Evolutionary conservation across 2,888 invertebrate species (phyloP), one percentile per base, ranked within the genome.

Genomic region (Heliconius cydno): DNA sequence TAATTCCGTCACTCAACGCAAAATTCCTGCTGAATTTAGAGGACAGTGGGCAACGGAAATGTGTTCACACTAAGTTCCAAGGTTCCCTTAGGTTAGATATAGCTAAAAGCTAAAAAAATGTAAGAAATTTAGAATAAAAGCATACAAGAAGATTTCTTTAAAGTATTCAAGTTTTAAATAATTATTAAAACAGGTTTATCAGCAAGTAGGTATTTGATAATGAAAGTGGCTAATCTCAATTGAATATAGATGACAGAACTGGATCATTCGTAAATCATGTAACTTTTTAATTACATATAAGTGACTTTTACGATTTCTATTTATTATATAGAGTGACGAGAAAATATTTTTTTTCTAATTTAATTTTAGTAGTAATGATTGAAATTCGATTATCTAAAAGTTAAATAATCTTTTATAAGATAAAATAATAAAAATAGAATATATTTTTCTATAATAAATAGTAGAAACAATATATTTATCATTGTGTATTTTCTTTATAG

Each of bases 221-320:
- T 71, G 77, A 79, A 75, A 82, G 78, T 57, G 28, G 70, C 66
- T 70, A 66, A 38, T 79, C 67, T 71, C 79, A 76, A 82, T 78
- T 80, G 81, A 78, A 74, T 78, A 57, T 41, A 79, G 79, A 76
- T 82, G 79, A 72, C 75, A 77, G 67, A 78, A 82, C 71, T 75
- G 77, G 79, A 81, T 78, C 76, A 72, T 78, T 79, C 76, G 76
- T 78, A 82, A 81, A 81, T 81, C 82, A 78, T 80, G 52, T 72
- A 70, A 46, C 52, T 72, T 78, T 74, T 68, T 76, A 78, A 81
- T 79, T 67, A 78, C 63, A 71, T 78, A 71, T 15, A 66, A 79
- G 38, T 78, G 63, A 78, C 75, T 79, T 82, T 79, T 57, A 30
- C 30, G 52, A 76, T 66, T 34, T 76, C 73, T 73, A 60, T 78